phyloP scores from a whole-genome alignment of 2,888 invertebrate species.

The Chaetogeoica ovagalla region DNA sequence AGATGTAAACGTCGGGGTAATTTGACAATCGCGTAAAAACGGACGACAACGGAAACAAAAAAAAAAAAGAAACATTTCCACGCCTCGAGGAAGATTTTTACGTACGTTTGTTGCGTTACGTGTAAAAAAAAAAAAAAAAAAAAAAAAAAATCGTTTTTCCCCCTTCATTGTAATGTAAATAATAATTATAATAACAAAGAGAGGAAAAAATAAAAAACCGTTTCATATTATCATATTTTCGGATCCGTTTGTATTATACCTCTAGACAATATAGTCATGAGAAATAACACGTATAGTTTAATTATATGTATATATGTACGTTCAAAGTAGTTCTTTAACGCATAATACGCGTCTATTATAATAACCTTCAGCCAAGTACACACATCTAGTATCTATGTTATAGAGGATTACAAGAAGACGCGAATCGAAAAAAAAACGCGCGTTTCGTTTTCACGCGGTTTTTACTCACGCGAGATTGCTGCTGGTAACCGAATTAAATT shows the following conservation, averaged over 20 bases:
- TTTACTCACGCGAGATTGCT: background rate
- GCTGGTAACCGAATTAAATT: no score
- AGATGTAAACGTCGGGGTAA: background rate
- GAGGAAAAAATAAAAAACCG: background rate
- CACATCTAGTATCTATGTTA: background rate
- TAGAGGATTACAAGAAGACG: constrained; percentile 1
- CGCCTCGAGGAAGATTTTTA: background rate
- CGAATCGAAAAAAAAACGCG: background rate
- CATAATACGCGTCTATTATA: background rate
- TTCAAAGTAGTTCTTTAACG: background rate
- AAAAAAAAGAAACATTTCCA: background rate
- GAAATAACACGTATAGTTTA: constrained; percentile 4
- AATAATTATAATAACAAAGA: background rate
- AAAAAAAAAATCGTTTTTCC: background rate
- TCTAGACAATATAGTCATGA: background rate
- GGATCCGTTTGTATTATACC: background rate
- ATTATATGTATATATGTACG: background rate
- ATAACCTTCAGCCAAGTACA: constrained; percentile 4
- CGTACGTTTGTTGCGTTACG: background rate
- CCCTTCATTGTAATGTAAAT: constrained; percentile 38
- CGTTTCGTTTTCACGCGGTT: background rate
- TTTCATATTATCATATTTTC: constrained; percentile 20
- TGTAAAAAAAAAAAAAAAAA: constrained; percentile 13
- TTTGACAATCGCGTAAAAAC: constrained; percentile 33
- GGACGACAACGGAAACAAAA: background rate